phyloP scores from a whole-genome alignment of 2,888 invertebrate genomes.

The Phaedon cochleariae region DNA sequence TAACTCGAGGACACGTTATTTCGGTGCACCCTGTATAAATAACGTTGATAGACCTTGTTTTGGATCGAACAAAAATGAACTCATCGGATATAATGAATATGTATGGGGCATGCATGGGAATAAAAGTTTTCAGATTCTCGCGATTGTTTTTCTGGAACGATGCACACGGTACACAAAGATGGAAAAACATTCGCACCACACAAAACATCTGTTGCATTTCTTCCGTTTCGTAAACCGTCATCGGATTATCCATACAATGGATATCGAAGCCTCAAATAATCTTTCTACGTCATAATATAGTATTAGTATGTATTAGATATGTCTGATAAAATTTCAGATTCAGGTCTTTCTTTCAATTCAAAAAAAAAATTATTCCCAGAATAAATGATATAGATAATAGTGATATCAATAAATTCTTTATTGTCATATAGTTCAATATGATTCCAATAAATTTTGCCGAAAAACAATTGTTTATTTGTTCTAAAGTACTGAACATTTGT shows the following conservation, averaged over 20 bases:
- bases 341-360: too few species aligned
- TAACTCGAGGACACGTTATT: too few species aligned
- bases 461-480: too few species aligned
- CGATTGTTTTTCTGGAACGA: slow-evolving; percentile 27
- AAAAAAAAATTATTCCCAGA: too few species aligned
- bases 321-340: neutral
- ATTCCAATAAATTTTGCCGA: too few species aligned
- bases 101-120: slow-evolving; percentile 9
- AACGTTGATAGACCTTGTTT: slow-evolving; percentile 10
- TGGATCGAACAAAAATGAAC: slow-evolving; percentile 4
- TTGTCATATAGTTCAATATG: too few species aligned
- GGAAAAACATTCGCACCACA: neutral
- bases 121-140: neutral
- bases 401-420: too few species aligned
- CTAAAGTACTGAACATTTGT: too few species aligned
- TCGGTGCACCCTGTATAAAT: neutral
- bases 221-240: neutral
- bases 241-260: neutral
- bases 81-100: slow-evolving; percentile 9
- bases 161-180: slow-evolving; percentile 15
- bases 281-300: too few species aligned
- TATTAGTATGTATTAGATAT: too few species aligned
- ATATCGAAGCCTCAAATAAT: neutral
- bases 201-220: neutral
- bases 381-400: too few species aligned